phyloP scores from a whole-genome alignment of 2,113 vertebrate genomes.

The Caloenas nicobarica region DNA sequence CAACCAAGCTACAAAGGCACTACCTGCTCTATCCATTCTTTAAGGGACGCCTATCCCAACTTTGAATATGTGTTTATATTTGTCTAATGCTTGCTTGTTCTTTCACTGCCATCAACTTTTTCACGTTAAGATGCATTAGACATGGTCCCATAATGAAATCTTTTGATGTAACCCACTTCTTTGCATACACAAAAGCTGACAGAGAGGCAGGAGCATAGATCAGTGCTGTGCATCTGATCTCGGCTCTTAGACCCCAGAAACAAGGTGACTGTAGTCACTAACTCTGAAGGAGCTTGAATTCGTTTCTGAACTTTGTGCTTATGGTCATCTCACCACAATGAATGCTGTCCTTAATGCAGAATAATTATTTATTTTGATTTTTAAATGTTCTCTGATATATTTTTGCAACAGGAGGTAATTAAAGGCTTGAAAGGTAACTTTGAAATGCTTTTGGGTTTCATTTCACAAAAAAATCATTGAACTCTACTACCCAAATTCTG shows the following conservation, averaged over 20 bases:
- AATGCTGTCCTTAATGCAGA: background rate
- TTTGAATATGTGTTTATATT: background rate
- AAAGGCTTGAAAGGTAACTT: background rate
- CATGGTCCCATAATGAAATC: background rate
- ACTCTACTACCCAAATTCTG: background rate
- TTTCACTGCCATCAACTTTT: background rate
- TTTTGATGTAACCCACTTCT: background rate
- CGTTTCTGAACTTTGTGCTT: background rate
- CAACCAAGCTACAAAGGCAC: background rate
- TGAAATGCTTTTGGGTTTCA: background rate
- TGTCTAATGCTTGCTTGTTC: background rate
- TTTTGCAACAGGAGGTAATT: background rate
- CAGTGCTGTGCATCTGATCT: background rate
- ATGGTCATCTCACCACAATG: background rate
- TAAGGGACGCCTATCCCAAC: background rate
- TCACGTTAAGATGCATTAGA: background rate
- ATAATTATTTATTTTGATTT: background rate
- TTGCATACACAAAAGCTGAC: background rate
- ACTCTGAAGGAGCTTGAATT: background rate
- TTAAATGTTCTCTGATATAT: background rate
- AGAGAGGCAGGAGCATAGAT: background rate
- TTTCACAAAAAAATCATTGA: background rate
- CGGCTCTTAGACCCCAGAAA: background rate
- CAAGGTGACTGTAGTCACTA: background rate
- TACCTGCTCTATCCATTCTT: background rate